Evolutionary conservation across 2,888 invertebrate genomes (phyloP), one percentile per base, ranked within the genome.

Genomic region (Eupithecia pulchellata): DNA sequence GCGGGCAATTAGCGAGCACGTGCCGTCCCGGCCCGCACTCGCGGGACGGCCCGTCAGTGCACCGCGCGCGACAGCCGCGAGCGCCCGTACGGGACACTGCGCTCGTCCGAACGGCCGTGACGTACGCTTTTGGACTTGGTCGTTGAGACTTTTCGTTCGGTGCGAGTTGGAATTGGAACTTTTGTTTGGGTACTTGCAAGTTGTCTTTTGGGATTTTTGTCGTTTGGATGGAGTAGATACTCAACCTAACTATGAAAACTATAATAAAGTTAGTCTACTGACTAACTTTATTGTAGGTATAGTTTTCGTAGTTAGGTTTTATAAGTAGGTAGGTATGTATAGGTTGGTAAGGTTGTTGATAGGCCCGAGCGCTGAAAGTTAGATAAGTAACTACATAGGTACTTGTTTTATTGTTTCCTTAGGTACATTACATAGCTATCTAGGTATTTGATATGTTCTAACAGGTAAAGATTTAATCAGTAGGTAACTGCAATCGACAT

Each of bases 1-100:
- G 94, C 91, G 93, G 92, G 89, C 92, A 92, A 93, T 92, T 93
- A 93, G 93, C 90, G 86, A 81, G 91, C 90, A 90, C 92, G 92
- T 89, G 89, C 89, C 88, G 85, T 78, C 77, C 88, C 88, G 86
- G 78, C 77, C 75, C 77, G 75, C 52, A 76, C 74, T 74, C 75
- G 79, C 76, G 74, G 55, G 32, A 20, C 55, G 64, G 58, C n/a
- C n/a, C n/a, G 62, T 47, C 91, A 93, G 93, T 93, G 88, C 87
- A 87, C 91, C 91, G 91, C 92, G 92, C 90, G 91, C 89, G 86
- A 86, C 86, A 86, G 81, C 84, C 86, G 93, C 90, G 91, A 91
- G 90, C 89, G 93, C 92, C 84, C 85, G 94, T 87, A 80, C 66
- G 68, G 61, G 57, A 42, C 64, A 17, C 14, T 25, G 65, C 34